phyloP scores from a whole-genome alignment of 2,888 invertebrate species.

The Hydroisotoma schaefferi region DNA sequence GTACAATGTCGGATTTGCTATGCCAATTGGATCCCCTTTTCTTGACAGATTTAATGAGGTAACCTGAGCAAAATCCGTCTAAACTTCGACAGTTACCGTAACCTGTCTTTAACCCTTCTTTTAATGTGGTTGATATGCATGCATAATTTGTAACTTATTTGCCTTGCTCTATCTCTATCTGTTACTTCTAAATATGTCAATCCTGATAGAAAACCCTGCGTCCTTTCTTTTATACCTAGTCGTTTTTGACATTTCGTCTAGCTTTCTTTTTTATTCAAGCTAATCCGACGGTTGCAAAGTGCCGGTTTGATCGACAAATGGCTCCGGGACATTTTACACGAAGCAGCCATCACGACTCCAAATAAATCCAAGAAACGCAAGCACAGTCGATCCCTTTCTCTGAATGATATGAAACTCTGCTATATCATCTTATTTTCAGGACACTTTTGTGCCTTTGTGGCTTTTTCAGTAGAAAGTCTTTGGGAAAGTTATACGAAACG shows the following conservation, averaged over 20 bases:
- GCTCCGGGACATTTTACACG: constrained; percentile 76
- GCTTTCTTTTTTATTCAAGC: constrained; percentile 53
- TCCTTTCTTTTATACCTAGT: no score
- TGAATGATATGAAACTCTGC: constrained; percentile 45
- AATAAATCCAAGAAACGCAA: constrained; percentile 24
- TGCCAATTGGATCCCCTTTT: constrained; percentile 47
- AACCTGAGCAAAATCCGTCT: background rate
- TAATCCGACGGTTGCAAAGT: constrained; percentile 63
- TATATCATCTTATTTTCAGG: constrained; percentile 36
- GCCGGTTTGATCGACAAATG: constrained; percentile 89
- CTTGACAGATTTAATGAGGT: constrained; percentile 45
- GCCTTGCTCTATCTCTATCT: background rate
- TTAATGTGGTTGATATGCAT: background rate
- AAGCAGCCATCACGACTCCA: constrained; percentile 38
- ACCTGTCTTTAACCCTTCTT: background rate
- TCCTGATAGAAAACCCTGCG: no score
- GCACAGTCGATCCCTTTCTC: constrained; percentile 25
- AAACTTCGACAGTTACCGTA: background rate
- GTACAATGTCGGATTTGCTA: constrained; percentile 46
- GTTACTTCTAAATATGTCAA: no score
- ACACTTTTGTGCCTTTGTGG: constrained; percentile 24
- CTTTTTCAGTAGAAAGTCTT: constrained; percentile 14
- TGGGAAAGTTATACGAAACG: constrained; percentile 8
- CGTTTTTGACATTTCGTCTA: constrained; percentile 4
- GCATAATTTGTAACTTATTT: background rate